Evolutionary conservation across 2,888 invertebrate genomes (phyloP).

Genomic region (Mellilla xanthometata): DNA sequence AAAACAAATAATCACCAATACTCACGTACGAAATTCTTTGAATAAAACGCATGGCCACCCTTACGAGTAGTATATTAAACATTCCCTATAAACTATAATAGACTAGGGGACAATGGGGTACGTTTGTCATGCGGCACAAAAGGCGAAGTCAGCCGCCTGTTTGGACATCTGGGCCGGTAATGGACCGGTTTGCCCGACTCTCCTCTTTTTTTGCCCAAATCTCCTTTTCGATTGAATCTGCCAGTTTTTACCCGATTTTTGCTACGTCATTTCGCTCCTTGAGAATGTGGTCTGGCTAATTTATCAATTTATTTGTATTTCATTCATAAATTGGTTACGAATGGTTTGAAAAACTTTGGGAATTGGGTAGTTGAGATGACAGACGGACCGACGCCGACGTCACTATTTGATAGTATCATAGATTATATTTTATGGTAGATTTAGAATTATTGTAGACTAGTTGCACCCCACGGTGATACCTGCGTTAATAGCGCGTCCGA

Average conservation of each 20-base stretch:
- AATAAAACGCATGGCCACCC: conserved; percentile 40
- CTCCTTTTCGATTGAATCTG: too few species aligned
- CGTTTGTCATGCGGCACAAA: conserved; percentile 67
- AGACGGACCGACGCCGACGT: neutral
- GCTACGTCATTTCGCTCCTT: conserved; percentile 13
- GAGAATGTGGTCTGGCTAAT: conserved; percentile 16
- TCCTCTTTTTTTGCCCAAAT: conserved; percentile 37
- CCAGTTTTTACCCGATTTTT: conserved; percentile 22
- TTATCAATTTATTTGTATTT: conserved; percentile 8
- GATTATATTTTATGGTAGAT: too few species aligned
- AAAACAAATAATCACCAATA: too few species aligned
- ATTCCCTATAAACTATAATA: conserved; percentile 73
- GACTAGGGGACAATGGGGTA: conserved; percentile 60
- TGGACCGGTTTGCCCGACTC: conserved; percentile 34
- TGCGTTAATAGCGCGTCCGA: too few species aligned
- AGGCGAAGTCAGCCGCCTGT: conserved; percentile 52
- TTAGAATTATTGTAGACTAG: too few species aligned
- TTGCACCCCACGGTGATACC: too few species aligned
- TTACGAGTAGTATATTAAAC: conserved; percentile 65
- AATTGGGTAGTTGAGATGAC: neutral
- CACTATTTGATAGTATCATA: too few species aligned
- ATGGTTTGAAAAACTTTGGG: neutral
- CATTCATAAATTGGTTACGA: conserved; percentile 9
- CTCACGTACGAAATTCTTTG: too few species aligned
- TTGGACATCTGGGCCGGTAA: conserved; percentile 77